phyloP scores from a whole-genome alignment of 2,113 vertebrate genomes.

The Potamarius usumacintae region DNA sequence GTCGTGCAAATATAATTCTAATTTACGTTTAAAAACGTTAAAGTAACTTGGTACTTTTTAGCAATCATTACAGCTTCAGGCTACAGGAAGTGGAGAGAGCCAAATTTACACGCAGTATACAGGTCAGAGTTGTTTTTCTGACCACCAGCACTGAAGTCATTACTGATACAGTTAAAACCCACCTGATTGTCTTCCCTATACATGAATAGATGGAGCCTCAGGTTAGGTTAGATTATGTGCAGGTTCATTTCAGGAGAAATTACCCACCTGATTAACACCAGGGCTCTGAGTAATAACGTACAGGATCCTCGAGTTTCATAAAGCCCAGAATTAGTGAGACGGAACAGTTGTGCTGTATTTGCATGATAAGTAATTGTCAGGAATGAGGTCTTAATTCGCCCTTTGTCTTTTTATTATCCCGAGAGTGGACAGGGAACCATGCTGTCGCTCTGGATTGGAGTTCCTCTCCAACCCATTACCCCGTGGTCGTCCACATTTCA shows the following conservation, averaged over 20 bases:
- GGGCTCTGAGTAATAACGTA: constrained; percentile 52
- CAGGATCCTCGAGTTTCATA: constrained; percentile 51
- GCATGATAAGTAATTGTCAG: constrained; percentile 66
- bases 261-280: background rate
- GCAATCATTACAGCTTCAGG: too few species aligned
- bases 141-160: background rate
- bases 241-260: background rate
- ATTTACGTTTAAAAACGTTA: background rate
- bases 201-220: too few species aligned
- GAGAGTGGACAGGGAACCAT: background rate
- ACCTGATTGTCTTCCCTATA: background rate
- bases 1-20: background rate
- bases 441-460: constrained; percentile 40
- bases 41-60: background rate
- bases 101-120: too few species aligned
- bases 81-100: too few species aligned
- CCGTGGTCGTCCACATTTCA: constrained; percentile 52
- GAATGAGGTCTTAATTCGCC: constrained; percentile 65
- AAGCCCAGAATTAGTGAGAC: constrained; percentile 51
- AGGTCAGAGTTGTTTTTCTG: background rate
- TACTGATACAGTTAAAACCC: background rate
- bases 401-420: constrained; percentile 37
- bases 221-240: too few species aligned
- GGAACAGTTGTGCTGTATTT: constrained; percentile 62
- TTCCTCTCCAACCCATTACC: constrained; percentile 56